These are phyloP conservation scores for Callimorpha dominula DNA, from an alignment of 2,888 invertebrate species.

Conservation along the genomic window DNA sequence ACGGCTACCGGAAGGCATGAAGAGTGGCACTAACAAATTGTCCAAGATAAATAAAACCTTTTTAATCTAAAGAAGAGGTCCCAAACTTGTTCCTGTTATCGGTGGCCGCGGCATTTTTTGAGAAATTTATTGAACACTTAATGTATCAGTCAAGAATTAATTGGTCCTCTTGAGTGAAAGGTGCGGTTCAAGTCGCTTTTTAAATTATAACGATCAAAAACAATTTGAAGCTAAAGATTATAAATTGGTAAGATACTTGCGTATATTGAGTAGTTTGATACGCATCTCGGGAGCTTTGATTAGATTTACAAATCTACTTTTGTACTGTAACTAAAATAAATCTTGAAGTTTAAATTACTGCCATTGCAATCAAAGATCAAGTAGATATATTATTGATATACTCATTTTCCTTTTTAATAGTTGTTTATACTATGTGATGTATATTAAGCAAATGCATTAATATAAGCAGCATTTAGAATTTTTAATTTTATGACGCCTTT, in stretches of 20 bases:
- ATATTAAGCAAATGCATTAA: too few species aligned
- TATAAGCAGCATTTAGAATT: too few species aligned
- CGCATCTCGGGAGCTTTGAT: slow-evolving; percentile 32
- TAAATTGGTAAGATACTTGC: slow-evolving; percentile 58
- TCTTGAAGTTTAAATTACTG: slow-evolving; percentile 1
- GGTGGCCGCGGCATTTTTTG: slow-evolving; percentile 65
- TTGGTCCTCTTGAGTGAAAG: slow-evolving; percentile 77
- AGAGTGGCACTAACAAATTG: slow-evolving; percentile 86
- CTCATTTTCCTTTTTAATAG: too few species aligned
- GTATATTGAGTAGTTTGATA: slow-evolving; percentile 42
- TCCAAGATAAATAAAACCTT: slow-evolving; percentile 84
- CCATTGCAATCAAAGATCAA: too few species aligned
- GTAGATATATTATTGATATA: too few species aligned
- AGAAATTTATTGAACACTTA: slow-evolving; percentile 80
- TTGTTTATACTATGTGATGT: too few species aligned
- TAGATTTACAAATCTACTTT: slow-evolving; percentile 29
- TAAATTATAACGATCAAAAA: slow-evolving; percentile 74
- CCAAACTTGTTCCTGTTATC: slow-evolving; percentile 74
- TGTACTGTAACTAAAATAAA: slow-evolving; percentile 24
- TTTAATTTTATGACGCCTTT: too few species aligned
- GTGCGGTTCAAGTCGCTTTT: slow-evolving; percentile 70
- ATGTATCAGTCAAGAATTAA: slow-evolving; percentile 80
- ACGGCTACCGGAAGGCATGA: slow-evolving; percentile 81
- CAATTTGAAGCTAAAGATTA: slow-evolving; percentile 69
- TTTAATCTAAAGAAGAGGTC: slow-evolving; percentile 76